Evolutionary conservation across 2,113 vertebrate genomes (phyloP), one percentile per base, ranked within the genome.

Genomic region (Phrynosoma platyrhinos): DNA sequence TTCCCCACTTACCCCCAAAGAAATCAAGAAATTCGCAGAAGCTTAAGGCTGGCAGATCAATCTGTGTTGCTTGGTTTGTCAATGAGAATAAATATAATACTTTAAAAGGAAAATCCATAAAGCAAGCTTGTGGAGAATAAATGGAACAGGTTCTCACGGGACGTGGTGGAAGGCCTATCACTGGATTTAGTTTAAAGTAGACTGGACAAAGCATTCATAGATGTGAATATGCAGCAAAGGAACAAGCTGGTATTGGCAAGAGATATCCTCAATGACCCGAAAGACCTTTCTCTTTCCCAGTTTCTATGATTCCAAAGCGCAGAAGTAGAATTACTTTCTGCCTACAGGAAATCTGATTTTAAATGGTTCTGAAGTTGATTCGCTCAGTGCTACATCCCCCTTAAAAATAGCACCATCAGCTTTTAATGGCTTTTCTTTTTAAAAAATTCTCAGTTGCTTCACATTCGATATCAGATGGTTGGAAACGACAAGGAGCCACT

Each of bases 31-130:
- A 69, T 62, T 30, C 76, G 71, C 66, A 89, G 78, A 90, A 90
- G 40, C 89, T 90, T 87, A 86, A 79, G 82, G 12, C 55, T 20
- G n/a, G 88, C 87, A 90, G 86, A 88, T 75, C 83, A 83, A 88
- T 93, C 89, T 95, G 92, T 94, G 89, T 87, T 93, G 93, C 88
- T 93, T 91, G 87, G 78, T 78, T 94, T 92, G 87, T 92, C 93
- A 86, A 93, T 95, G 94, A 91, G 95, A 96, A 95, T 86, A 94
- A 94, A 95, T 93, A 92, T 91, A 93, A 92, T 95, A 85, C 87
- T 93, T 93, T 80, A 82, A 79, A 90, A 91, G 83, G 90, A 90
- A 95, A 95, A 93, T 95, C 93, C 86, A 95, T 94, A 91, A 80
- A 80, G 76, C 53, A 40, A 94, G 90, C 83, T 92, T 40, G 7